Percentiles rank a stretch among this genome's conserved stretches.
Conservation (phyloP, 2,888 invertebrate genomes). For the Pardosa pseudoannulata region DNA sequence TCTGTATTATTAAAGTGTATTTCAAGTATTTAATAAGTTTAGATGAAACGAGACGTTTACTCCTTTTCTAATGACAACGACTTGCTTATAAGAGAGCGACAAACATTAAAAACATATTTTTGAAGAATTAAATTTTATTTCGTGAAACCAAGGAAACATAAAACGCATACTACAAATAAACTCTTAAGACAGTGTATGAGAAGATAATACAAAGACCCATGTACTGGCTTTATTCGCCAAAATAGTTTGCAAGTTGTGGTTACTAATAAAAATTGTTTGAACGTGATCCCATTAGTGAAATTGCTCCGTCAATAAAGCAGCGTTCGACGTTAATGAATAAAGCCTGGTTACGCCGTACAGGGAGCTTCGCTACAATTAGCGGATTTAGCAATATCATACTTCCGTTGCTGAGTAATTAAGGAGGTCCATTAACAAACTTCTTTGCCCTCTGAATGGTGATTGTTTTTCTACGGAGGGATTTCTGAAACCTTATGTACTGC, state of each 20-base stretch:
- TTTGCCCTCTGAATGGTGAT: neutral
- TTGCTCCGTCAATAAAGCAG: constrained; percentile 5
- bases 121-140: no score
- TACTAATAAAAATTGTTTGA: neutral
- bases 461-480: neutral
- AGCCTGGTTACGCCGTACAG: neutral
- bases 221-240: neutral
- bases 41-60: no score
- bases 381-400: neutral
- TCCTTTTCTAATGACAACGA: no score
- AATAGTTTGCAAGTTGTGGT: neutral
- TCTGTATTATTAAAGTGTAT: no score
- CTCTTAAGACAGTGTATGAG: neutral
- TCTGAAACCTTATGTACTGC: neutral
- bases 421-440: neutral
- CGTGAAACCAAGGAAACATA: no score
- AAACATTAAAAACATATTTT: no score
- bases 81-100: no score
- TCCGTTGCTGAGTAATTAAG: constrained; percentile 9
- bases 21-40: no score
- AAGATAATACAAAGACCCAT: neutral
- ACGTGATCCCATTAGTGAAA: constrained; percentile 10
- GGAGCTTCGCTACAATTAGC: neutral
- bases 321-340: neutral
- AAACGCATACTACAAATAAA: no score